Conservation (phyloP, 1,140 invertebrate genomes). For the Steinernema khuongi region DNA sequence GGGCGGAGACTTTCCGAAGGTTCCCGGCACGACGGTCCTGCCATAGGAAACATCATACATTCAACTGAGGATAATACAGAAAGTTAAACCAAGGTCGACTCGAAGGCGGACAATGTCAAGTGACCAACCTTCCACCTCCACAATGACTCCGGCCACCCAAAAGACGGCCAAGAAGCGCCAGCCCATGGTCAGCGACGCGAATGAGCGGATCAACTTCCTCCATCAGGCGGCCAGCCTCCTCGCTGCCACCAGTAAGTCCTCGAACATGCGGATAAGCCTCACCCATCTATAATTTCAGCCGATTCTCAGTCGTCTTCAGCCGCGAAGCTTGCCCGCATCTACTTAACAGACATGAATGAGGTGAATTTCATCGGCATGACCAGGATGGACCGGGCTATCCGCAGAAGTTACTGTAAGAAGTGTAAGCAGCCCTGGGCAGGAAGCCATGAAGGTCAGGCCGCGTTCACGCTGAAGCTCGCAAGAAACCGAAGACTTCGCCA, state of each 20-base stretch:
- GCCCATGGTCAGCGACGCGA: neutral
- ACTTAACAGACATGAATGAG: neutral
- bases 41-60: too few species aligned
- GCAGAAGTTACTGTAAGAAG: slow-evolving; percentile 2
- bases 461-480: neutral
- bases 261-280: too few species aligned
- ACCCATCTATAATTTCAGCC: slow-evolving; percentile 7
- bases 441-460: neutral
- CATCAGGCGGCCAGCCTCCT: neutral
- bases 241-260: neutral
- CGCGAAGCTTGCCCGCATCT: neutral
- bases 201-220: neutral
- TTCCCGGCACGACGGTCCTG: too few species aligned
- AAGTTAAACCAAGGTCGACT: too few species aligned
- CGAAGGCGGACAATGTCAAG: neutral
- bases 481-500: neutral
- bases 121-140: neutral
- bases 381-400: neutral
- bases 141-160: too few species aligned
- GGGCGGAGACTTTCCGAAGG: too few species aligned
- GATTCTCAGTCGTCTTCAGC: neutral
- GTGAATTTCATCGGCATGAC: neutral
- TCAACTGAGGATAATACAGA: too few species aligned
- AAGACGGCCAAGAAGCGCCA: too few species aligned
- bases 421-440: neutral